Evolutionary conservation across 1,140 invertebrate genomes (phyloP), one percentile per base, ranked within the genome.

Genomic region (Trichonephila clavata): DNA sequence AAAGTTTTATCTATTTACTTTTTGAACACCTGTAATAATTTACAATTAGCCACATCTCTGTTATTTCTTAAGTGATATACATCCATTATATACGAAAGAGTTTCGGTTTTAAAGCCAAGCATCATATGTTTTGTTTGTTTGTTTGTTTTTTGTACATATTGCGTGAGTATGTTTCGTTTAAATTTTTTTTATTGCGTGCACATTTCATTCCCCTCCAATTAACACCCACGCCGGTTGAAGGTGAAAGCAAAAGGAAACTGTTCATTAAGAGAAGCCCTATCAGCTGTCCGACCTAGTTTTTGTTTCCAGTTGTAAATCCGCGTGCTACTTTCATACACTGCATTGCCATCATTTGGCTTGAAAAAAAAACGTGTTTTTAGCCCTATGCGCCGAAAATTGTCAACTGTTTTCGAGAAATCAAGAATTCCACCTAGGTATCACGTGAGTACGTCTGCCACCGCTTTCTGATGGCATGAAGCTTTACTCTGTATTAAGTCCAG

Each of bases 171-270:
- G 50, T 50, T 84, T 57, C 39, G 1, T 8, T 5, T 27, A 10
- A n/a, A 57, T 59, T 84, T 84, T 57, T 50, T 84, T 57, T 57
- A 39, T 39, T 24, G 5, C 20, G n/a, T 24, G 20, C 39, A 14
- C 81, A n/a, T 20, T 24, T 63, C 84, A 63, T 39, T 59, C 71
- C 43, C 43, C 59, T 59, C 65, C 50, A 90, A 90, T 90, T 90
- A 90, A 90, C 88, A 57, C 88, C 88, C 88, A 90, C 88, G 71
- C 65, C 61, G 68, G 16, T 77, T 80, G 68, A 90, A 90, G 71
- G 57, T 60, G 71, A 77, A 80, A 32, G 77, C 27, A 91, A 39
- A 39, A 91, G 90, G 90, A 91, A 91, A 43, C 80, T 83, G 32
- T 32, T 91, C 90, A 83, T 91, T 91, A 91, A 43, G 32, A 21